Conservation (phyloP, 2,797 vertebrate species). For the Xiphorhynchus erythropygius region DNA sequence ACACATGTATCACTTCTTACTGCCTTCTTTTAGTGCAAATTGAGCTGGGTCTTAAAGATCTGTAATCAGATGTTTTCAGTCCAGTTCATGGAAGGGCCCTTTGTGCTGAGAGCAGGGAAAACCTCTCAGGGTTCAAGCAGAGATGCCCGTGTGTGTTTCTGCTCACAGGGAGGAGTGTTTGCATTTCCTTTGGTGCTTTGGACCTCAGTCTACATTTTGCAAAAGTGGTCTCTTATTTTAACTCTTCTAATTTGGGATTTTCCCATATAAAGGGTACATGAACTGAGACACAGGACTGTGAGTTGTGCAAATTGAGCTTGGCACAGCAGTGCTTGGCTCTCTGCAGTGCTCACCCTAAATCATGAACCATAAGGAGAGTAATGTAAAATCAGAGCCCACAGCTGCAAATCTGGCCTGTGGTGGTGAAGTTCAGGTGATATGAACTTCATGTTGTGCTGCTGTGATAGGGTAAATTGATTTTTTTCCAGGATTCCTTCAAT, state of each 20-base stretch:
- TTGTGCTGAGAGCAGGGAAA: neutral
- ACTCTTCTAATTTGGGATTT: neutral
- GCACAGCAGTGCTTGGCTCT: neutral
- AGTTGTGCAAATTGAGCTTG: accelerated
- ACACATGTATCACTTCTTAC: neutral
- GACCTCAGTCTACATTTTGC: neutral
- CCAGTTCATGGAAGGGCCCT: accelerated
- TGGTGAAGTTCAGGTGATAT: neutral
- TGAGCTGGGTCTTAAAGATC: neutral
- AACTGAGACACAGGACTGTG: neutral
- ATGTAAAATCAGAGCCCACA: neutral
- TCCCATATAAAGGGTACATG: neutral
- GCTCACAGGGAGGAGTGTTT: neutral
- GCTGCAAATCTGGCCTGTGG: neutral
- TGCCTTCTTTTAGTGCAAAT: neutral
- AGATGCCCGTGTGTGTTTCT: neutral
- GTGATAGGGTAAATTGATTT: neutral
- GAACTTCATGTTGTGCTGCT: neutral
- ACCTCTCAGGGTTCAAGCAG: neutral
- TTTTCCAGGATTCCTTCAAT: neutral
- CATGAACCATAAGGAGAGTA: neutral
- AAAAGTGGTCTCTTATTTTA: neutral
- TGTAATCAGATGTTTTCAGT: neutral
- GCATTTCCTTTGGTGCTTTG: neutral
- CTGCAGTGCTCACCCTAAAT: neutral